These are phyloP conservation scores for Conus canariensis DNA, from an alignment of 2,888 invertebrate species.

Conservation along the genomic window DNA sequence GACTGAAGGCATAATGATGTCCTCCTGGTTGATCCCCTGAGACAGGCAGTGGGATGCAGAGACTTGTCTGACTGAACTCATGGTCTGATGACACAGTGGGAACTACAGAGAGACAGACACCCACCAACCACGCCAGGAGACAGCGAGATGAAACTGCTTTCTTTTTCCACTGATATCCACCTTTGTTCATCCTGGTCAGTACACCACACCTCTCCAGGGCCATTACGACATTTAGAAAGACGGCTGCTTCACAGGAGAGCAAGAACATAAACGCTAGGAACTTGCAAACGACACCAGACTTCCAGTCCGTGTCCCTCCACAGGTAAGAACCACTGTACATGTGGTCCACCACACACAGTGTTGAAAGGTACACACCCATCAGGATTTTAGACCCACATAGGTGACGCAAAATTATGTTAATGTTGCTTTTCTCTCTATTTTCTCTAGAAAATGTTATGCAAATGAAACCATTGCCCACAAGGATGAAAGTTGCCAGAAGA, in stretches of 20 bases:
- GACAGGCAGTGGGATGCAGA: slow-evolving; percentile 13
- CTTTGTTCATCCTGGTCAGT: background rate
- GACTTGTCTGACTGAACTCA: background rate
- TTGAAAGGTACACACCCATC: slow-evolving; percentile 58
- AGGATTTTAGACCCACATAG: slow-evolving; percentile 2
- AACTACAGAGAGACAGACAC: background rate
- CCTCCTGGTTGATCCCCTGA: background rate
- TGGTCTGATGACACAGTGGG: background rate
- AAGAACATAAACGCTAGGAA: background rate
- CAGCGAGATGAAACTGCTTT: background rate
- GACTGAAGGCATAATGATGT: background rate
- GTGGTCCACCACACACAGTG: background rate
- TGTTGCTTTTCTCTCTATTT: too few relatives aligned
- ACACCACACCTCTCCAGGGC: background rate
- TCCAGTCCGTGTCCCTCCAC: background rate
- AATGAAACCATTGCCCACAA: background rate
- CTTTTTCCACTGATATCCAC: background rate
- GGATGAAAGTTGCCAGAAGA: background rate
- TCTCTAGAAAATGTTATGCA: background rate
- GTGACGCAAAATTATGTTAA: background rate
- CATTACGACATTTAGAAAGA: background rate
- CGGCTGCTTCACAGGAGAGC: slow-evolving; percentile 76
- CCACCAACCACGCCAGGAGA: background rate
- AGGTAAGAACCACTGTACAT: background rate
- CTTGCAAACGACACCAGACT: background rate